These are phyloP conservation scores for Rhynchonycteris naso DNA, from an alignment of 2,797 vertebrate genomes.

Conservation along the genomic window DNA sequence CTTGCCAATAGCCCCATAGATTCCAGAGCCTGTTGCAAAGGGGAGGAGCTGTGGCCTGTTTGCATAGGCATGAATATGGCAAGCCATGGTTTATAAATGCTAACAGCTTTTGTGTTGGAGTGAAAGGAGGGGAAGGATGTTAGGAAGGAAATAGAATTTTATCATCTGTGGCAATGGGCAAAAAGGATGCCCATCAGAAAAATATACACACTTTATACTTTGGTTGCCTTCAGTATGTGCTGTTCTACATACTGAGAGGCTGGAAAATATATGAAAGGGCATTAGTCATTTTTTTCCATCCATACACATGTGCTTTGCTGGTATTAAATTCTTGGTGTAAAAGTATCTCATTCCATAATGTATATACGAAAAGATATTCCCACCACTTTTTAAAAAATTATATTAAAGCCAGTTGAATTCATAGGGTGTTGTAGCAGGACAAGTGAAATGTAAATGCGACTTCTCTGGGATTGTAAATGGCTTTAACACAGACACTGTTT, in stretches of 20 bases:
- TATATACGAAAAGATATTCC: constrained; percentile 85
- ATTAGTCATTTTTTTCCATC: constrained; percentile 83
- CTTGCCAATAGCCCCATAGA: neutral
- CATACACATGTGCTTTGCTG: constrained; percentile 82
- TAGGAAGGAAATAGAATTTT: constrained; percentile 27
- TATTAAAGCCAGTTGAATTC: constrained; percentile 87
- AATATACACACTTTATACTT: neutral
- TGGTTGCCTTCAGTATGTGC: neutral
- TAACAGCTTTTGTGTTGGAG: neutral
- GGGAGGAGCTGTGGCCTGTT: neutral
- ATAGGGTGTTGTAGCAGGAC: constrained; percentile 82
- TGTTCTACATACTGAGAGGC: constrained; percentile 46
- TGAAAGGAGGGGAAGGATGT: neutral
- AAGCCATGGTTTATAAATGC: neutral
- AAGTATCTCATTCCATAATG: constrained; percentile 83
- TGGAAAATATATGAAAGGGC: constrained; percentile 80
- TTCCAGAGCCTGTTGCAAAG: neutral
- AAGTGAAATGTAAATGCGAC: constrained; percentile 83
- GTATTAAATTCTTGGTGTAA: constrained; percentile 85
- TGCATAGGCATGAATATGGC: neutral
- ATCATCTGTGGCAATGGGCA: neutral
- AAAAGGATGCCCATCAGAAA: neutral
- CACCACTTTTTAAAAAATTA: constrained; percentile 78
- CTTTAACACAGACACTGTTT: constrained; percentile 79
- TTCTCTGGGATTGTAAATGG: constrained; percentile 83